Evolutionary conservation across 2,113 vertebrate species (phyloP).

Genomic region (Rhineura floridana): DNA sequence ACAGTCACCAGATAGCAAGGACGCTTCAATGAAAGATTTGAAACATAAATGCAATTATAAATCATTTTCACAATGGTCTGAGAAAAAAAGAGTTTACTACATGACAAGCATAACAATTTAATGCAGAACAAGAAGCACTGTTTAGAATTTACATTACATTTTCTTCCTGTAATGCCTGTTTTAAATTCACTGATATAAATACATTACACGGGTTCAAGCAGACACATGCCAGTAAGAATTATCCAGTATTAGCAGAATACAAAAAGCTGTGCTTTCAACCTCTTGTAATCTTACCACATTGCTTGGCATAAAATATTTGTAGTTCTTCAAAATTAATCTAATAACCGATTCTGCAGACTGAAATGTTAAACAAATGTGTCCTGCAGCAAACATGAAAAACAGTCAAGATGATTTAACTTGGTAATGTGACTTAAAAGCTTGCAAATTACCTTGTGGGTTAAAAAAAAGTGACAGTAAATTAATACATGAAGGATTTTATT

Average conservation of each 20-base stretch:
- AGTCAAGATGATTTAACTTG: conserved; percentile 21
- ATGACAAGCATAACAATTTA: neutral
- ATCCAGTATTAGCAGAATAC: conserved; percentile 49
- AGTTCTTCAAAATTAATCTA: conserved; percentile 53
- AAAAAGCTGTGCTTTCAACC: conserved; percentile 62
- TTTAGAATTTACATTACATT: neutral
- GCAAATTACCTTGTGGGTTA: neutral
- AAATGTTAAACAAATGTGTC: conserved; percentile 33
- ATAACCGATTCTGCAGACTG: conserved; percentile 40
- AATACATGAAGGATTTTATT: neutral
- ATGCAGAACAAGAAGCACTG: neutral
- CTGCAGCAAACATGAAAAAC: conserved; percentile 8
- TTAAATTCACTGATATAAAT: conserved; percentile 59
- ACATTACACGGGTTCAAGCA: conserved; percentile 31
- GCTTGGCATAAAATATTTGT: conserved; percentile 39
- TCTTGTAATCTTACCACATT: conserved; percentile 48
- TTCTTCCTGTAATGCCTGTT: conserved; percentile 36
- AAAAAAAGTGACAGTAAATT: conserved; percentile 7
- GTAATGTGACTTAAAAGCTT: conserved; percentile 20
- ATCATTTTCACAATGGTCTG: conserved; percentile 12
- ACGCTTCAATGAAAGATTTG: neutral
- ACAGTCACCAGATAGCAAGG: conserved; percentile 31
- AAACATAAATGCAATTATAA: conserved; percentile 29
- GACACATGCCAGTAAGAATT: conserved; percentile 54
- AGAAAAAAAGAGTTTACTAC: neutral